phyloP scores from a whole-genome alignment of 2,113 vertebrate genomes.

The Echinops telfairi region DNA sequence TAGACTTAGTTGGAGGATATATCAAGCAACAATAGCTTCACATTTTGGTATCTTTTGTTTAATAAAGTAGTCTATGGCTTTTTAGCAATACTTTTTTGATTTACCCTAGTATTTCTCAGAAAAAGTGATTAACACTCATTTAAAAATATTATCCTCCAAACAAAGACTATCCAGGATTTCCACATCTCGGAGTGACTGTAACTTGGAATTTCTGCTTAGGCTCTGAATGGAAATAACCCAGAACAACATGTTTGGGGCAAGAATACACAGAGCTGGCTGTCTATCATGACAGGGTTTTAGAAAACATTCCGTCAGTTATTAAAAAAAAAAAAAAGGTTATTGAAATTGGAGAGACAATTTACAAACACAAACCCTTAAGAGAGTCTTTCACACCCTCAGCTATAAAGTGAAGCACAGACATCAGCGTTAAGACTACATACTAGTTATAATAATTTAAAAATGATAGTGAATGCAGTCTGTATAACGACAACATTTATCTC shows the following conservation, averaged over 20 bases:
- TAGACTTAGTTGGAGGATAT: no score
- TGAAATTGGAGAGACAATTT: not conserved
- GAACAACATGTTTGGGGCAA: rapidly evolving
- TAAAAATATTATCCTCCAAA: not conserved
- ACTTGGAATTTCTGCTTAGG: not conserved
- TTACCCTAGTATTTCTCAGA: not conserved
- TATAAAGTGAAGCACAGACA: not conserved
- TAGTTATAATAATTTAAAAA: not conserved
- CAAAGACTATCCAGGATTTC: not conserved
- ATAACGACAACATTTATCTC: not conserved
- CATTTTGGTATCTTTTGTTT: no score
- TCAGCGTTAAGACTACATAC: not conserved
- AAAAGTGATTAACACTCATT: not conserved
- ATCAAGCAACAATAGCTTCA: no score
- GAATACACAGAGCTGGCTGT: rapidly evolving
- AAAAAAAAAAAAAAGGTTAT: not conserved
- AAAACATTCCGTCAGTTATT: not conserved
- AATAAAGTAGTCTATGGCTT: no score
- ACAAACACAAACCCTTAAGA: not conserved
- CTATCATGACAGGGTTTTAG: not conserved
- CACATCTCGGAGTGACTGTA: rapidly evolving
- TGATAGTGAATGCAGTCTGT: not conserved
- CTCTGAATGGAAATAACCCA: no score
- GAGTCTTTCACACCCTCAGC: not conserved
- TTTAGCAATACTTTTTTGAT: no score